phyloP scores from a whole-genome alignment of 2,888 invertebrate species.

The Cataglyphis altisquamis region DNA sequence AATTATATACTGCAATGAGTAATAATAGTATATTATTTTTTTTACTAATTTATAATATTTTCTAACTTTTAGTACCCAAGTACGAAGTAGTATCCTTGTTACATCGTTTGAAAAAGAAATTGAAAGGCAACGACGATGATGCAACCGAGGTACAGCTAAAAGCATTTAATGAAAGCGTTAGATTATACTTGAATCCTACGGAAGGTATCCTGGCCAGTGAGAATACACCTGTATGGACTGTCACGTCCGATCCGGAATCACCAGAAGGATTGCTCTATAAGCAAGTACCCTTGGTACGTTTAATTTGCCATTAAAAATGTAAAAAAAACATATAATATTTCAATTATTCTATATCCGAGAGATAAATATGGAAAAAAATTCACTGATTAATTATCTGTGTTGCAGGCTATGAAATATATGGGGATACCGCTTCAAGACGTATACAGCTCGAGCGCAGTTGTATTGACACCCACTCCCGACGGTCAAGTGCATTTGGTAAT shows the following conservation, averaged over 20 bases:
- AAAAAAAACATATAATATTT: not conserved
- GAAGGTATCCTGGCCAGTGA: constrained; percentile 77
- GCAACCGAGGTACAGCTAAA: constrained; percentile 61
- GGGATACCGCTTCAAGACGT: constrained; percentile 66
- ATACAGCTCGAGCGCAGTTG: constrained; percentile 69
- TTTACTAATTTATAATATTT: constrained; percentile 2
- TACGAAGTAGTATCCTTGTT: constrained; percentile 78
- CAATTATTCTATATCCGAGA: not conserved
- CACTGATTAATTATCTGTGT: not conserved
- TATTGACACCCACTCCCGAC: constrained; percentile 53
- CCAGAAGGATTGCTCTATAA: constrained; percentile 74
- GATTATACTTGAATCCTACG: constrained; percentile 77
- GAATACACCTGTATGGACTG: constrained; percentile 79
- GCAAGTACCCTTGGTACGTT: constrained; percentile 68
- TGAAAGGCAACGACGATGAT: constrained; percentile 5
- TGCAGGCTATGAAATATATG: constrained; percentile 62
- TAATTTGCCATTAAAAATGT: not conserved
- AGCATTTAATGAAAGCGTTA: constrained; percentile 72
- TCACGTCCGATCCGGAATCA: constrained; percentile 60
- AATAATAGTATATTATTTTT: not conserved
- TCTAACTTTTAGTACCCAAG: constrained; percentile 75
- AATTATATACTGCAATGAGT: not conserved
- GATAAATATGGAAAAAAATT: not conserved
- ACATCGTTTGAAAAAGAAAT: constrained; percentile 63
- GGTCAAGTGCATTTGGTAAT: constrained; percentile 69